Evolutionary conservation across 2,113 vertebrate genomes (phyloP), one percentile per base, ranked within the genome.

Genomic region (Psettodes erumei): DNA sequence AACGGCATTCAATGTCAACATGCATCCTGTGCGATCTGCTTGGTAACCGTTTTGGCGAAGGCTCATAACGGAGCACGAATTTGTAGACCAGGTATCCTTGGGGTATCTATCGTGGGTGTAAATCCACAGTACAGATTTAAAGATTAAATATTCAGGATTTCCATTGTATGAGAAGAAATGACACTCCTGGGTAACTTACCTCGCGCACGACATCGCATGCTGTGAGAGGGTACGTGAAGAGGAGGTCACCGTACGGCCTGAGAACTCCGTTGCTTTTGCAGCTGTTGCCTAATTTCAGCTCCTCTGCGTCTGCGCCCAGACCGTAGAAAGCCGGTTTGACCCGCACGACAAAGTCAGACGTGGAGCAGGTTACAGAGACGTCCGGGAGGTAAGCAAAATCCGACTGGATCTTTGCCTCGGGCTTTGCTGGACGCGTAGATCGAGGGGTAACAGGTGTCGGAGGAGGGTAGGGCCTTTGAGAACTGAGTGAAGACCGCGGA

Each of bases 221-320:
- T 0, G 82, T 90, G 60, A 93, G 61, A 0, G 79, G 79, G 37
- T 94, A 94, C 0, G 75, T 88, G 82, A 94, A 94, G 27, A 94
- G 89, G 42, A 93, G 56, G 74, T 93, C 93, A 0, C 86, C 86
- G 23, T 84, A 56, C 0, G 88, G 76, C 8, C 40, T 5, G 19
- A 92, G 83, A 0, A 85, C 71, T 0, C 90, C 90, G 82, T 91
- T 94, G 65, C 89, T 93, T 21, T 18, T 82, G 74, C 93, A 94
- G 38, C 37, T 70, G 28, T 21, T 21, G 2, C 93, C 93, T 5
- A 94, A 37, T 0, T 11, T 84, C 63, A 94, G 83, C 70, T 92
- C 90, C 5, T 80, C 73, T 0, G 75, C 64, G 0, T 63, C 56
- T 1, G 87, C 90, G 16, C 85, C 71, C 42, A 84, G 82, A 6